Percentiles rank a stretch among this genome's conserved stretches.
These are phyloP conservation scores for Atrichornis clamosus DNA, from an alignment of 2,113 vertebrate species.

Conservation along the genomic window DNA sequence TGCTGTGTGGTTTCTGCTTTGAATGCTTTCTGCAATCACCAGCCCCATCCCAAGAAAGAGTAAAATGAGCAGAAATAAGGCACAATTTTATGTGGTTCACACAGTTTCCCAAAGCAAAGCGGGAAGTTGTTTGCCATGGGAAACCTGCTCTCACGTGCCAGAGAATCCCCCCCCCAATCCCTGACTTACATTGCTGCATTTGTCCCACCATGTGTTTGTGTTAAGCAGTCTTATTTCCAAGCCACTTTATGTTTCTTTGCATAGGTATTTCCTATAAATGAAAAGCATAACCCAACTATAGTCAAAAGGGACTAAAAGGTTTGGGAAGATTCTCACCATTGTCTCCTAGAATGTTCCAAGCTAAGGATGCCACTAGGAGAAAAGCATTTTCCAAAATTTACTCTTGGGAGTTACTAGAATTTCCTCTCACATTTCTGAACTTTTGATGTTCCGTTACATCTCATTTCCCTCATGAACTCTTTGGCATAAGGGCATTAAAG, in stretches of 20 bases:
- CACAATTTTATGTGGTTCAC: not conserved
- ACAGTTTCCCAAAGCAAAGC: not conserved
- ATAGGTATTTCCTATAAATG: not conserved
- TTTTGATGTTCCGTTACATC: not conserved
- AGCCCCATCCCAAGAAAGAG: not conserved
- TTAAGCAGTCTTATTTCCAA: not conserved
- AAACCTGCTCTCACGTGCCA: fast-evolving
- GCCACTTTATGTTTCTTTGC: not conserved
- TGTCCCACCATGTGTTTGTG: not conserved
- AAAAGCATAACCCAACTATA: not conserved
- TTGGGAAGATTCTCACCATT: not conserved
- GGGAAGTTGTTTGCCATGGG: not conserved
- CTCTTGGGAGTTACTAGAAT: not conserved
- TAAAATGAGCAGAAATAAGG: not conserved
- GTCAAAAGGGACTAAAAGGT: not conserved
- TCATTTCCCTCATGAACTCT: not conserved
- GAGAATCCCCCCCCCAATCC: not conserved
- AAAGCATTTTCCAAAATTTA: not conserved
- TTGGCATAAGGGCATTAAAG: not conserved
- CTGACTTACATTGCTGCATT: not conserved
- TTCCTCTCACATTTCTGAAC: not conserved
- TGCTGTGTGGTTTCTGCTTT: not conserved
- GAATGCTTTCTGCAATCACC: not conserved
- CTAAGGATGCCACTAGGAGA: not conserved
- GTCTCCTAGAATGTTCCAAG: not conserved